Conservation (phyloP, 2,797 vertebrate species). For the Hippoglossus hippoglossus region DNA sequence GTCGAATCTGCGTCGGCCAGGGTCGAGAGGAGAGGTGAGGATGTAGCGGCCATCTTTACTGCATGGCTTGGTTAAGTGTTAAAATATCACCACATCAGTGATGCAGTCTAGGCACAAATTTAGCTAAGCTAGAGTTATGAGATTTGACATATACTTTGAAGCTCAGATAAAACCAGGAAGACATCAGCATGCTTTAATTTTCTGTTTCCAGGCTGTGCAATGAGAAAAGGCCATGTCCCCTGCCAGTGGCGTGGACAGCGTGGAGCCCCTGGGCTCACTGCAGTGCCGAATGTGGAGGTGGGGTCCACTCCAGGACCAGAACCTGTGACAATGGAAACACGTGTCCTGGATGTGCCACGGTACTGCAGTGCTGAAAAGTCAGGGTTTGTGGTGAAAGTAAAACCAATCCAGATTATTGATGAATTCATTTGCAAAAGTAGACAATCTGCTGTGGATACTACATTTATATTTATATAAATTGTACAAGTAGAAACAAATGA, state of each 20-base stretch:
- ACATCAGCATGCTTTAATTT: not conserved
- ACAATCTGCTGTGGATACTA: not conserved
- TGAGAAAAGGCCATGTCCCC: slow-evolving; percentile 90
- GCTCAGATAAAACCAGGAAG: not conserved
- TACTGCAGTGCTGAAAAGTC: slow-evolving; percentile 57
- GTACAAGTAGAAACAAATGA: no score
- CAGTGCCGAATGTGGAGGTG: slow-evolving; percentile 92
- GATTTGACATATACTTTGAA: not conserved
- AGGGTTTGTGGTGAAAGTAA: not conserved
- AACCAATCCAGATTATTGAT: not conserved
- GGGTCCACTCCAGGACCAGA: slow-evolving; percentile 91
- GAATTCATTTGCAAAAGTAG: not conserved
- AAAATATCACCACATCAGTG: no score
- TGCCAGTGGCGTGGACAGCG: slow-evolving; percentile 89
- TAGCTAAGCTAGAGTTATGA: no score
- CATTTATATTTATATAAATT: not conserved
- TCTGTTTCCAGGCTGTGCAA: slow-evolving; percentile 87
- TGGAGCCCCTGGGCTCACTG: slow-evolving; percentile 95
- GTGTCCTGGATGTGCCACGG: slow-evolving; percentile 91
- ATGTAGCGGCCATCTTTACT: not conserved
- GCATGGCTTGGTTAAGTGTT: no score
- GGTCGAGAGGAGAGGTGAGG: slow-evolving; percentile 93
- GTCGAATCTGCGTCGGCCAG: slow-evolving; percentile 94
- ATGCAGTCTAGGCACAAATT: no score
- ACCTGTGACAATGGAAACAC: slow-evolving; percentile 91